phyloP scores from a whole-genome alignment of 2,888 invertebrate genomes.

The Microplitis deprimator region DNA sequence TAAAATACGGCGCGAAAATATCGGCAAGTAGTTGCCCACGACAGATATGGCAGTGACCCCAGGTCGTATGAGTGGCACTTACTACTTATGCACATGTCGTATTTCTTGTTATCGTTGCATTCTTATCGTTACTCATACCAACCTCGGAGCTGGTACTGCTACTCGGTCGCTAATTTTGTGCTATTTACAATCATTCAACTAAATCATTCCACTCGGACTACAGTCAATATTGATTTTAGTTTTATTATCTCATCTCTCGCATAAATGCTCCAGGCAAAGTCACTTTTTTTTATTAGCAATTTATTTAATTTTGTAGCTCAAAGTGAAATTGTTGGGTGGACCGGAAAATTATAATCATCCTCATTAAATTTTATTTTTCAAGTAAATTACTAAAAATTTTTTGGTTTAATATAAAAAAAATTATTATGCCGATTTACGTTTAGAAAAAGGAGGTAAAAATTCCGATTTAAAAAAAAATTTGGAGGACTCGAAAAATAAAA shows the following conservation, averaged over 20 bases:
- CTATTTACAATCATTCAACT: not conserved
- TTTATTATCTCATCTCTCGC: not conserved
- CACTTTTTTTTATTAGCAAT: not conserved
- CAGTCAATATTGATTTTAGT: not conserved
- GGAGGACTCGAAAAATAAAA: too few relatives aligned
- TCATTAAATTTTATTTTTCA: too few relatives aligned
- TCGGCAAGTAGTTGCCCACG: conserved; percentile 52
- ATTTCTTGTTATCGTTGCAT: conserved; percentile 32
- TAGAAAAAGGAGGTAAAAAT: too few relatives aligned
- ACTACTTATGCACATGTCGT: conserved; percentile 21
- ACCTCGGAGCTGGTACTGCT: not conserved
- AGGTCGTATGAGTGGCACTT: conserved; percentile 32
- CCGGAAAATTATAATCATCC: too few relatives aligned
- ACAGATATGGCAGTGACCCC: conserved; percentile 53
- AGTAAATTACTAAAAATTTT: too few relatives aligned
- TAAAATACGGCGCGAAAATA: conserved; percentile 55
- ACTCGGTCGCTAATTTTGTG: not conserved
- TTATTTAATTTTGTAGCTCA: not conserved
- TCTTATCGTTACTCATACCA: not conserved
- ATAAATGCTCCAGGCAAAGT: not conserved
- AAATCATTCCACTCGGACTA: not conserved
- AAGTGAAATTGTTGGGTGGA: too few relatives aligned
- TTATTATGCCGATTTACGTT: too few relatives aligned
- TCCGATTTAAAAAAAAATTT: too few relatives aligned
- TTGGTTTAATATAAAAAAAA: too few relatives aligned